Conservation (phyloP, 2,113 vertebrate genomes). For the Larimichthys crocea region DNA sequence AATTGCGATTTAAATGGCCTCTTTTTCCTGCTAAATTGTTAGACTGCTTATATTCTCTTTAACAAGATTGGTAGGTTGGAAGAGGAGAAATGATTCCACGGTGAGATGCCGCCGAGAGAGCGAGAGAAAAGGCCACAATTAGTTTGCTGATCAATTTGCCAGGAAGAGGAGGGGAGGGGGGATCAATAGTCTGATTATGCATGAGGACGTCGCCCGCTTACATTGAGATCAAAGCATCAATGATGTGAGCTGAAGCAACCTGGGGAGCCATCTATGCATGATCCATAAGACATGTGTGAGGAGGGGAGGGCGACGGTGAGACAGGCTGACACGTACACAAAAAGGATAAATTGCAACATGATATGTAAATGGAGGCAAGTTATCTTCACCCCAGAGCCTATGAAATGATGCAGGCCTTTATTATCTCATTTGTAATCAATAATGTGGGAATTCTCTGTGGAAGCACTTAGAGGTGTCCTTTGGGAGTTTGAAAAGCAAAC, state of each 20-base stretch:
- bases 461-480: slow-evolving; percentile 52
- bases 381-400: slow-evolving; percentile 59
- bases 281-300: slow-evolving; percentile 47
- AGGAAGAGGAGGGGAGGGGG: slow-evolving; percentile 27
- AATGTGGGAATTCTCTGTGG: slow-evolving; percentile 65
- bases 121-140: slow-evolving; percentile 77
- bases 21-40: slow-evolving; percentile 61
- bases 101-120: slow-evolving; percentile 42
- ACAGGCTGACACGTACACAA: slow-evolving; percentile 30
- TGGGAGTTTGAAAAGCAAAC: slow-evolving; percentile 57
- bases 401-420: slow-evolving; percentile 70
- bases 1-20: slow-evolving; percentile 70
- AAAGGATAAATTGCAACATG: slow-evolving; percentile 36
- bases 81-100: slow-evolving; percentile 51
- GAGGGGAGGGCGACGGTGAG: background rate
- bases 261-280: slow-evolving; percentile 43
- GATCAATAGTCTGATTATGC: slow-evolving; percentile 80
- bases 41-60: slow-evolving; percentile 61
- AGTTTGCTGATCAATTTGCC: slow-evolving; percentile 77
- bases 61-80: slow-evolving; percentile 62
- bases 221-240: slow-evolving; percentile 73
- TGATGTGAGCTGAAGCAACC: slow-evolving; percentile 60
- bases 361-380: slow-evolving; percentile 65
- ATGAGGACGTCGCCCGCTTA: slow-evolving; percentile 70
- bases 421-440: slow-evolving; percentile 79